Base-by-base conservation (phyloP, 2,888 invertebrate genomes). In the Drosophila meridionalis region DNA sequence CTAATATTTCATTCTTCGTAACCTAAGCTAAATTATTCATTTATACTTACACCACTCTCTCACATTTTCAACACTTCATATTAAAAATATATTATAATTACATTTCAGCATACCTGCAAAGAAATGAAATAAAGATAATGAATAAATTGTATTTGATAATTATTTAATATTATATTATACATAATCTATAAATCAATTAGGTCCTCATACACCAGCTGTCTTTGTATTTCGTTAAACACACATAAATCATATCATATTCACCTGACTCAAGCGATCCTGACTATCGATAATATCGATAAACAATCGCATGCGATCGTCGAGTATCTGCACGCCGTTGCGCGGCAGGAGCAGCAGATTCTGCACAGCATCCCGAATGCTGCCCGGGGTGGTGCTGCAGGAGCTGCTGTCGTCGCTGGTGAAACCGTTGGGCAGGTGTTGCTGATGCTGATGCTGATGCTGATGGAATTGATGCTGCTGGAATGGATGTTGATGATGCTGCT, bases 231-330 rank as follows among this genome's bases (percentile, higher is more conserved):
- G 9, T 20, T 20, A 20, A 20, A 20, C 20, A 20, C 20, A 9
- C 1, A 3, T 8, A 4, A 11, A 0, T 12, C 4, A 28, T 12
- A 8, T 9, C 0, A 1, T 26, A 83, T 90, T 94, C 93, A 97
- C 97, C 96, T 97, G 96, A 91, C 96, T 96, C 92, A 97, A 96
- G 92, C 95, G 94, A 92, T 96, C 96, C 94, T 97, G 97, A 63
- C 96, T 96, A 92, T 96, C 96, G 92, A 97, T 94, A 87, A 97
- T 97, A 91, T 97, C 97, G 92, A 97, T 96, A 94, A 97, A 96
- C 57, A 97, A 94, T 50, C 96, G 95, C 91, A 97, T 94, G 92
- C 96, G 96, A 94, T 96, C 96, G 91, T 96, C 96, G 94, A 96
- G 95, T 91, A 96, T 95, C 87, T 96, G 95, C 93, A 96, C 96